Percentiles rank a stretch among this genome's conserved stretches.
phyloP scores from a whole-genome alignment of 2,113 vertebrate species.

The Indicator maculatus region DNA sequence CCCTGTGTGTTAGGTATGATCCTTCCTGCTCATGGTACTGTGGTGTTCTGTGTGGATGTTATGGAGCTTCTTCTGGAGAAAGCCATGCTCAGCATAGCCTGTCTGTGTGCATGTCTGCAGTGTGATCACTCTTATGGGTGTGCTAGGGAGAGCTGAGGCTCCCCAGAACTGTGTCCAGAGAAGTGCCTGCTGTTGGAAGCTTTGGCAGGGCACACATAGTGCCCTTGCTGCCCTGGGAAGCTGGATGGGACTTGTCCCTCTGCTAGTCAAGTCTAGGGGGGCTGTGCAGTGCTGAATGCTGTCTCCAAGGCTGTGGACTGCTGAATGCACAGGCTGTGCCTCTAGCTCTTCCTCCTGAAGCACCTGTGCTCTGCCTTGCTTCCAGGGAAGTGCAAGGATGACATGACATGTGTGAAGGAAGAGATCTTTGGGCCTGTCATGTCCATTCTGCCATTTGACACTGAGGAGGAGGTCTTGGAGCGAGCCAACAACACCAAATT shows the following conservation, averaged over 20 bases:
- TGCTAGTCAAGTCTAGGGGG: accelerated
- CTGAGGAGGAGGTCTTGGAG: conserved; percentile 88
- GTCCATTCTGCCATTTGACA: conserved; percentile 93
- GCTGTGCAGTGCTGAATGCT: not conserved
- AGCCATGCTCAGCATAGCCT: not conserved
- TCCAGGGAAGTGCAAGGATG: conserved; percentile 90
- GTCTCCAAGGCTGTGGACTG: not conserved
- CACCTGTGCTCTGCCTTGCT: not conserved
- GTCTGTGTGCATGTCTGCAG: not conserved
- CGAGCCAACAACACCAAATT: conserved; percentile 90
- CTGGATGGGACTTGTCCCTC: not conserved
- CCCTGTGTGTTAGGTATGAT: conserved; percentile 90
- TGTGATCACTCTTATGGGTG: not conserved
- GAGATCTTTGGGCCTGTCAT: conserved; percentile 98
- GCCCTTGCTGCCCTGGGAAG: not conserved
- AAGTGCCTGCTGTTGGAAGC: not conserved
- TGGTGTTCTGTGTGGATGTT: accelerated
- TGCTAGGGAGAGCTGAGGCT: not conserved
- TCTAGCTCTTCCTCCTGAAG: not conserved
- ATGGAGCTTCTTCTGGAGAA: not conserved
- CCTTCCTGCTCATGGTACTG: not conserved
- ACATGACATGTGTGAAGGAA: conserved; percentile 95
- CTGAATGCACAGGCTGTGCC: not conserved
- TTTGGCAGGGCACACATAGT: not conserved
- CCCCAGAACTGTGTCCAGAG: not conserved